Evolutionary conservation across 2,797 vertebrate genomes (phyloP).

Genomic region (Hafferia zeledoni): DNA sequence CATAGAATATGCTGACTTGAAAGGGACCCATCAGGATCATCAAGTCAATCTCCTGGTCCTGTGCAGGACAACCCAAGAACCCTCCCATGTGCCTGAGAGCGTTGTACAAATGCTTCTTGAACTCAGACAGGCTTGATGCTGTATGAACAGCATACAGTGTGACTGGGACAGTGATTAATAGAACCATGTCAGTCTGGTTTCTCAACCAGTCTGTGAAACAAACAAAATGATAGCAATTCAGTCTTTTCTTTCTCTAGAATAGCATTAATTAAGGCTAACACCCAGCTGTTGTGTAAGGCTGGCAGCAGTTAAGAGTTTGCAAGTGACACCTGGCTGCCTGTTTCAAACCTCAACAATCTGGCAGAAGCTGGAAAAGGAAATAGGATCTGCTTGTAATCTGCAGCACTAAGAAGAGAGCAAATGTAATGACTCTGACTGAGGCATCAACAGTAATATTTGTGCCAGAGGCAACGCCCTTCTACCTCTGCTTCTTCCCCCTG

Average conservation of each 20-base stretch:
- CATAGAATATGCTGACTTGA: not conserved
- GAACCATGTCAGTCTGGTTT: not conserved
- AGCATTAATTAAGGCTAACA: not conserved
- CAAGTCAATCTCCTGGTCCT: not conserved
- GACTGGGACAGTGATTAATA: not conserved
- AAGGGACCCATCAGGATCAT: not conserved
- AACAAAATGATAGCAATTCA: not conserved
- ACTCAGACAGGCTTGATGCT: not conserved
- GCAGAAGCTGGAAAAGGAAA: constrained; percentile 16
- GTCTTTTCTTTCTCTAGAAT: not conserved
- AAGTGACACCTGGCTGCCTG: not conserved
- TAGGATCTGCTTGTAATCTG: not conserved
- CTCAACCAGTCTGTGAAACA: not conserved
- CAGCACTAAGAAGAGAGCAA: not conserved
- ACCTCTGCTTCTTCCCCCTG: not conserved
- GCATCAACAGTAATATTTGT: not conserved
- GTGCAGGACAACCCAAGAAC: not conserved
- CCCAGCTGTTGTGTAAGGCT: not conserved
- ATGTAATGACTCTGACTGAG: not conserved
- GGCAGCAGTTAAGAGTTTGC: not conserved
- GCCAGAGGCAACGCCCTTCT: constrained; percentile 13
- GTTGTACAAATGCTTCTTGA: not conserved
- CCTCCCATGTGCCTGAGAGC: not conserved
- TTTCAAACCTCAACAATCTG: not conserved
- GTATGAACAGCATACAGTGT: not conserved